These are phyloP conservation scores for Tiliacea citrago DNA, from an alignment of 2,888 invertebrate species.

Conservation along the genomic window DNA sequence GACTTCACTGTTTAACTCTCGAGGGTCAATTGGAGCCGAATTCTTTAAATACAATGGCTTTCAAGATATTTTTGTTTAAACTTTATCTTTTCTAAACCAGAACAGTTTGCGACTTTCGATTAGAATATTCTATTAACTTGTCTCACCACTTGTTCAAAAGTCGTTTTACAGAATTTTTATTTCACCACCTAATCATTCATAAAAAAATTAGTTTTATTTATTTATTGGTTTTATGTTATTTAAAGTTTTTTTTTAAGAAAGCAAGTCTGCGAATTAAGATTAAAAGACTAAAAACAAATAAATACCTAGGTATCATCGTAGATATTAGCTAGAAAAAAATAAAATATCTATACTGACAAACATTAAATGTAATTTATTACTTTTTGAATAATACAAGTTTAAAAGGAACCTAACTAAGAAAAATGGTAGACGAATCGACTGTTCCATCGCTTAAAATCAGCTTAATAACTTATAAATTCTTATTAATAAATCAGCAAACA, in stretches of 20 bases:
- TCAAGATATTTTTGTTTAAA: slow-evolving; percentile 13
- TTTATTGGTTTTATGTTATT: too few relatives aligned
- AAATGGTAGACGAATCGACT: background rate
- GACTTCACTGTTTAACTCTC: slow-evolving; percentile 18
- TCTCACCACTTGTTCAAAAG: background rate
- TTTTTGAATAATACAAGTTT: background rate
- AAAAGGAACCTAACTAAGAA: slow-evolving; percentile 1
- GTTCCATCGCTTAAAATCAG: background rate
- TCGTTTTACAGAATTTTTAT: background rate
- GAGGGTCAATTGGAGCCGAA: slow-evolving; percentile 29
- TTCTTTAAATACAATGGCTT: slow-evolving; percentile 32
- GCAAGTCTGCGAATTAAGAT: background rate
- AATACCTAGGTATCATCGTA: background rate
- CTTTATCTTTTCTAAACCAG: slow-evolving; percentile 3
- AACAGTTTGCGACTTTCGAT: background rate
- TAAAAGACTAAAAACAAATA: background rate
- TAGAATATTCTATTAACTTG: background rate
- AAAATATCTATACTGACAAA: slow-evolving; percentile 6
- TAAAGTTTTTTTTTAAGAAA: background rate
- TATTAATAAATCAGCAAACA: background rate
- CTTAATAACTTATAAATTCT: background rate
- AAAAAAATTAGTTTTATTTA: too few relatives aligned
- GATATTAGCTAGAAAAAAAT: background rate
- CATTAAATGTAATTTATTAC: slow-evolving; percentile 15
- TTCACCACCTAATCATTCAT: background rate